Base-by-base conservation (phyloP, 2,113 vertebrate genomes). In the Coracopsis vasa region DNA sequence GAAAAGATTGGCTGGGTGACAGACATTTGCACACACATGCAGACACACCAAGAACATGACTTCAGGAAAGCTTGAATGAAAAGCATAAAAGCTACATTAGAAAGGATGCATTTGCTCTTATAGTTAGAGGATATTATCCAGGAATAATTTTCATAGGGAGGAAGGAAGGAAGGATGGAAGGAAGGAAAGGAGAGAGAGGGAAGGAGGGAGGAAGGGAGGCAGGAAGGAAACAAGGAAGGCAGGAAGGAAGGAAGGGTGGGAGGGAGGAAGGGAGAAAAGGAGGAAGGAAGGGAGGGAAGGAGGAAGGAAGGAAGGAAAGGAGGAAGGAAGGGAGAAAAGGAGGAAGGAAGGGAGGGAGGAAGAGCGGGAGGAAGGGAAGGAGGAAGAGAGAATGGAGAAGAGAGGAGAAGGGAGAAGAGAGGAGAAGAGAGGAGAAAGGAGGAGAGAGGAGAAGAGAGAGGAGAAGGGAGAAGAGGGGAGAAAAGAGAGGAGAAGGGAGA, bases 211-310 rank as follows among this genome's bases (percentile, higher is more conserved):
- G 12, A 11, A 13, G 4, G 18, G 17, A 47, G 11, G 44, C 10
- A 7, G 42, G 6, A 11, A 23, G 20, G 45, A 10, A 47, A 11
- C 19, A 8, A 4, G 42, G 16, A 7, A 44, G n/a, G n/a, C n/a
- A 7, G 42, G 16, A 6, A 19, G 17, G 8, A 23, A 11, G 10
- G 45, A 12, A 21, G 10, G 45, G 11, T 5, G 6, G 10, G 20
- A 21, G 20, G 45, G 44, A 5, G 11, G 3, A 10, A 10, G 10
- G 6, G 3, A 20, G 10, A 11, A 5, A 21, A 8, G 5, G 3
- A 6, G 45, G 6, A 7, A 12, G 6, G 21, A 10, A 6, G 6
- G 6, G 11, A 21, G 2, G 19, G 20, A 10, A 10, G 3, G n/a
- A n/a, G n/a, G n/a, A n/a, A n/a, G n/a, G n/a, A n/a, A n/a, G 10